These are phyloP conservation scores for Eilema depressum DNA, from an alignment of 2,888 invertebrate genomes.

Conservation along the genomic window DNA sequence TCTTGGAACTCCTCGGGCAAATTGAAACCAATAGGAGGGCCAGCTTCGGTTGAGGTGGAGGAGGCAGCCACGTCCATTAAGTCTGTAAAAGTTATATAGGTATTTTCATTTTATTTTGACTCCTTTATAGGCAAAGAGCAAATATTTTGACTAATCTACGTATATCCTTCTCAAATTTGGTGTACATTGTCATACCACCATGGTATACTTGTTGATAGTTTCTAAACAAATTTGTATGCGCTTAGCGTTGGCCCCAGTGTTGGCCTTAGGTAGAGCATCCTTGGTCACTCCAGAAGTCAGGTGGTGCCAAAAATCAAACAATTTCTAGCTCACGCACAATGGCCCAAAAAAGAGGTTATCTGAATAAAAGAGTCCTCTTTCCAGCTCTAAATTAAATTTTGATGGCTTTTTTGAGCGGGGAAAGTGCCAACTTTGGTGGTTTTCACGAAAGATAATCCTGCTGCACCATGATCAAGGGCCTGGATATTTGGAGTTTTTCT, in stretches of 20 bases:
- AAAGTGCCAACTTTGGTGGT: neutral
- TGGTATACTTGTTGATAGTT: neutral
- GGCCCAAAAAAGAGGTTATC: no score
- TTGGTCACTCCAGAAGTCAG: no score
- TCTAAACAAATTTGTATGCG: neutral
- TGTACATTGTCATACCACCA: neutral
- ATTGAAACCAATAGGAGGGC: conserved; percentile 67
- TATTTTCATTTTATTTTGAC: neutral
- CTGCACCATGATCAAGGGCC: neutral
- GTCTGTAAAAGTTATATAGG: conserved; percentile 53
- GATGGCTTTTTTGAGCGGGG: no score
- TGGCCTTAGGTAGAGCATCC: no score
- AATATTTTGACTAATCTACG: neutral
- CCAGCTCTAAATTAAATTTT: no score
- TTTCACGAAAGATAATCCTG: neutral
- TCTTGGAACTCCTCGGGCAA: conserved; percentile 71
- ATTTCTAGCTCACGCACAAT: no score
- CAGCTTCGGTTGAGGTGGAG: conserved; percentile 39
- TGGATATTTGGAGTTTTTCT: neutral
- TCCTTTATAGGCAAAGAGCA: neutral
- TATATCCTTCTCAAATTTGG: neutral
- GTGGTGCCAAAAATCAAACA: no score
- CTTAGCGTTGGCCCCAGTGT: neutral
- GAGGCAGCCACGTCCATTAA: conserved; percentile 57
- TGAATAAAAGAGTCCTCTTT: no score